Base-by-base conservation (phyloP, 1,140 invertebrate species). In the Eumeta japonica region DNA sequence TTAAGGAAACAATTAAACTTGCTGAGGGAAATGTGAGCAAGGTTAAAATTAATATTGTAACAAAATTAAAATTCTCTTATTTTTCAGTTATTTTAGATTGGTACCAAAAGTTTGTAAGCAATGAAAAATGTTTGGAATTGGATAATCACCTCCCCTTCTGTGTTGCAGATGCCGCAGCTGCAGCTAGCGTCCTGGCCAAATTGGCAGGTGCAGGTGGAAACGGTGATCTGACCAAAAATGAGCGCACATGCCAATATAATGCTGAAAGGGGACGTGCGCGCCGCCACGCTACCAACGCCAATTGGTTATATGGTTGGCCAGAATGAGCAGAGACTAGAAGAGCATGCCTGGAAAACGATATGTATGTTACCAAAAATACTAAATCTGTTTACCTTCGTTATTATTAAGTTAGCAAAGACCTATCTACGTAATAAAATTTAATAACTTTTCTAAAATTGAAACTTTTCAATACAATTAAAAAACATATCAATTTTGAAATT, bases 301-400 rank as follows among this genome's bases (percentile, higher is more conserved):
- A 64, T 70, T 92, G 90, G 71, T 93, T 93, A 61, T 93, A 93
- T 0, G 90, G 89, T 57, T 93, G 90, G 19, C 90, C 90, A 64
- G 87, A 91, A 38, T 82, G 84, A 35, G 89, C 87, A 15, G 87
- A 87, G 12, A 92, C 74, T 29, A 83, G 80, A 14, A 91, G 83
- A 19, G 90, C 89, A 67, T 92, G 89, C 49, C 86, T 84, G 13
- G 11, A 15, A 28, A 1, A 32, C 13, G 12, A 30, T 24, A 24
- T 24, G 20, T 24, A 24, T 24, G 20, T 24, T 7, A 24, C 7
- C 20, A n/a, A 10, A 14, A 18, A 19, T 31, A 31, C 9, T 12
- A 31, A 2, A n/a, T 3, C 15, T 34, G 16, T 24, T n/a, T n/a
- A n/a, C n/a, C n/a, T n/a, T n/a, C n/a, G n/a, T n/a, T n/a, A n/a